These are phyloP conservation scores for Furnarius figulus DNA, from an alignment of 2,113 vertebrate species.

Conservation along the genomic window DNA sequence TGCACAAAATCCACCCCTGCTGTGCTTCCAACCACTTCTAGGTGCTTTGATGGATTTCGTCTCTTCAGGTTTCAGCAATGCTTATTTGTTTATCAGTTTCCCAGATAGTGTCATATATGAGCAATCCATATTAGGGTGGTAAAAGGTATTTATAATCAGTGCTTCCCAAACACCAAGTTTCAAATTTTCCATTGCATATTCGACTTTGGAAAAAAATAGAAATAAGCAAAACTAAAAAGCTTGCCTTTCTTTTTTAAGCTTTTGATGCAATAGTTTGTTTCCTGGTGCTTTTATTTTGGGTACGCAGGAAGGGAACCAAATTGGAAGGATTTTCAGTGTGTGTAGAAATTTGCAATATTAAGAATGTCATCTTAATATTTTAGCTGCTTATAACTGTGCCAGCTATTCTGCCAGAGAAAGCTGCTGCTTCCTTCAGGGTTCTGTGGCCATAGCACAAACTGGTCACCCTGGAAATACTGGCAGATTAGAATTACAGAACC, in stretches of 20 bases:
- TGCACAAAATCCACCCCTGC: not conserved
- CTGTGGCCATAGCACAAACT: not conserved
- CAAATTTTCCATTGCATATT: not conserved
- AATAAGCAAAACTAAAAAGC: not conserved
- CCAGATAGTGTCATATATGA: not conserved
- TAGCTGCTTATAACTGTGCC: not conserved
- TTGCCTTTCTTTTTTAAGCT: not conserved
- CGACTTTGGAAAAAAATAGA: not conserved
- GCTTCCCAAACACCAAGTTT: not conserved
- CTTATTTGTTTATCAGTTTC: not conserved
- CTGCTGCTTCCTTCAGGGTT: not conserved
- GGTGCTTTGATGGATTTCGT: not conserved
- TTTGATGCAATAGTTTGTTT: not conserved
- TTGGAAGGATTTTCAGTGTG: not conserved
- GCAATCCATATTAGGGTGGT: not conserved
- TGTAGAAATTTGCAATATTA: not conserved
- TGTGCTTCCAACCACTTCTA: not conserved
- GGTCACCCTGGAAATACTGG: not conserved
- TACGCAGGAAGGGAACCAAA: not conserved
- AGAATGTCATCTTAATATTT: not conserved
- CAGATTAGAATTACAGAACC: not conserved
- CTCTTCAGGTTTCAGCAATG: not conserved
- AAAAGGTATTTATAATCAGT: not conserved
- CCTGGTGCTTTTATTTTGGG: not conserved
- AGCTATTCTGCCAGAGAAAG: constrained; percentile 11